Evolutionary conservation across 2,888 invertebrate genomes (phyloP).

Genomic region (Mythimna impura): DNA sequence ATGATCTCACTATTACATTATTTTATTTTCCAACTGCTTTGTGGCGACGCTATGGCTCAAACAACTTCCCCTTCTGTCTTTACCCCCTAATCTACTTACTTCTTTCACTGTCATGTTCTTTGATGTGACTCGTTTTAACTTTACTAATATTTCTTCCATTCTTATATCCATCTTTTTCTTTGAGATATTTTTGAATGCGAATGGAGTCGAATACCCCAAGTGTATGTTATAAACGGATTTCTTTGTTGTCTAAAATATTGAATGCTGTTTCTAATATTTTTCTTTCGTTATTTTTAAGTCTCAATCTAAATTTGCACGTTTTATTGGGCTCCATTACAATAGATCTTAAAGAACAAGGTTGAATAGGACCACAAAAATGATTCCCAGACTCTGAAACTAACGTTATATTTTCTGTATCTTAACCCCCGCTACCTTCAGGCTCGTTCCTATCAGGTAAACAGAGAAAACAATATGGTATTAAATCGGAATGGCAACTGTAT

Average conservation of each 20-base stretch:
- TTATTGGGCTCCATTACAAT: constrained; percentile 60
- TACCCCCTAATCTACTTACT: constrained; percentile 60
- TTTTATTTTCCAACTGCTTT: constrained; percentile 88
- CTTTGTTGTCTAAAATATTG: constrained; percentile 35
- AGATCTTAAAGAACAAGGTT: constrained; percentile 66
- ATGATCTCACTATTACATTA: constrained; percentile 81
- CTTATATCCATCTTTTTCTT: constrained; percentile 61
- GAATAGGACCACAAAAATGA: constrained; percentile 68
- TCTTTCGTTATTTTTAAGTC: constrained; percentile 24
- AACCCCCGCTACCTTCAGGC: constrained; percentile 94
- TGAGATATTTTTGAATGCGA: constrained; percentile 66
- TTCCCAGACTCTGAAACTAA: constrained; percentile 87
- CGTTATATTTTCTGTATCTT: constrained; percentile 90
- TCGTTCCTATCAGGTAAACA: constrained; percentile 96
- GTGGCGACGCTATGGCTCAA: constrained; percentile 89
- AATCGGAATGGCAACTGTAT: constrained; percentile 89
- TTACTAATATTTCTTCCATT: constrained; percentile 57
- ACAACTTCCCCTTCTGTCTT: constrained; percentile 73
- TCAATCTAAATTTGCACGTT: constrained; percentile 53
- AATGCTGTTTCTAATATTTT: constrained; percentile 41
- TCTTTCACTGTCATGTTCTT: constrained; percentile 71
- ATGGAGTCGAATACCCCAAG: constrained; percentile 65
- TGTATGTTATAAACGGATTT: constrained; percentile 20
- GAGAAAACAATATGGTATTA: constrained; percentile 84
- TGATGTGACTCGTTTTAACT: constrained; percentile 62